These are phyloP conservation scores for Pygoscelis adeliae DNA, from an alignment of 2,113 vertebrate genomes.

Conservation along the genomic window DNA sequence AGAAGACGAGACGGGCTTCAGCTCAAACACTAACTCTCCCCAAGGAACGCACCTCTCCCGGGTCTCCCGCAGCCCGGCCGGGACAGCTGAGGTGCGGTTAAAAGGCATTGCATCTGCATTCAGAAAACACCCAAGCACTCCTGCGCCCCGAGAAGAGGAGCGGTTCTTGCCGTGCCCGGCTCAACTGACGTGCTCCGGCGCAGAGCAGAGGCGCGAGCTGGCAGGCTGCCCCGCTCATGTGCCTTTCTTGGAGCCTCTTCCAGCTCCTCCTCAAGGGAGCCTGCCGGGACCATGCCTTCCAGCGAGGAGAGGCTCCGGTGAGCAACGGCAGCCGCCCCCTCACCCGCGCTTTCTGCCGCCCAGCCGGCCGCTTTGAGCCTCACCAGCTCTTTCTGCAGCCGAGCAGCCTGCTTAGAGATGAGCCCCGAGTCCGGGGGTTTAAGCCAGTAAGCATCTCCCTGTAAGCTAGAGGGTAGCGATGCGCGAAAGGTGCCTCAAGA, in stretches of 20 bases:
- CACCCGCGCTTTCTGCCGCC: neutral
- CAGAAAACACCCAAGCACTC: neutral
- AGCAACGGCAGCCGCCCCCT: neutral
- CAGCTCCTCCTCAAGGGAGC: conserved; percentile 28
- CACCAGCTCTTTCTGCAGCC: neutral
- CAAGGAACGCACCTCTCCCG: neutral
- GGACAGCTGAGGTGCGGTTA: neutral
- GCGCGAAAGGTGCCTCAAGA: neutral
- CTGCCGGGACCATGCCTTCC: neutral
- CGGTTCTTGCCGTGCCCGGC: neutral
- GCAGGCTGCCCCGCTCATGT: neutral
- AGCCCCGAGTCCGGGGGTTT: accelerated
- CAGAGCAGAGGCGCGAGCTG: neutral
- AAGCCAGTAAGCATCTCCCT: accelerated
- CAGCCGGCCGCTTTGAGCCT: too few relatives aligned
- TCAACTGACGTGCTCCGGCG: neutral
- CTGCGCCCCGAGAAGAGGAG: neutral
- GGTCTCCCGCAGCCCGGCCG: neutral
- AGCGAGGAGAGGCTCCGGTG: neutral
- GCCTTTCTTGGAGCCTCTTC: conserved; percentile 44
- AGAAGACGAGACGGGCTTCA: neutral
- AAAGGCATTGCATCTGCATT: accelerated
- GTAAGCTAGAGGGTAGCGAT: accelerated
- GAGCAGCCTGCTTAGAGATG: neutral
- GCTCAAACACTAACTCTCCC: accelerated